Conservation (phyloP, 2,888 invertebrate species). For the Drosophila algonquin region DNA sequence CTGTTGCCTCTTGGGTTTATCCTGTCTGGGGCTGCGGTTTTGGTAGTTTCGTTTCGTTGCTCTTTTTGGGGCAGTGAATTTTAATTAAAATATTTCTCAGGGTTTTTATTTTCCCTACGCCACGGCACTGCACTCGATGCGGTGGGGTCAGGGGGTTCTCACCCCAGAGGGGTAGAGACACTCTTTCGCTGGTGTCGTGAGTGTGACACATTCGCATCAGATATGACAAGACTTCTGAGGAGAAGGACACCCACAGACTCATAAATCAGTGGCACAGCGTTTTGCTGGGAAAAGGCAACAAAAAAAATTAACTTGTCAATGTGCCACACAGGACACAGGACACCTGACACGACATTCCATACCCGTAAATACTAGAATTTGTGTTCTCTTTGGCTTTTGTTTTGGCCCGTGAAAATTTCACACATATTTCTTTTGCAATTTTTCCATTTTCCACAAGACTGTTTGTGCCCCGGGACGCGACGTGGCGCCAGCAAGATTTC, state of each 20-base stretch:
- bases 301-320: conserved; percentile 73
- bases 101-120: conserved; percentile 49
- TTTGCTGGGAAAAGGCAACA: conserved; percentile 42
- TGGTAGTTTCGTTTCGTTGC: conserved; percentile 47
- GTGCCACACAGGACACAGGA: conserved; percentile 23
- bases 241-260: conserved; percentile 63
- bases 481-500: conserved; percentile 64
- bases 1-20: conserved; percentile 48
- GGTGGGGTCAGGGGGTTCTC: conserved; percentile 10
- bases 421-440: conserved; percentile 43
- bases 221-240: conserved; percentile 57
- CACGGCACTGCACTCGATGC: background rate
- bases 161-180: conserved; percentile 1
- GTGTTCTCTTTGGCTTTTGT: conserved; percentile 30
- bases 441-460: conserved; percentile 20
- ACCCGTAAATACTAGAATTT: conserved; percentile 67
- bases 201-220: conserved; percentile 78
- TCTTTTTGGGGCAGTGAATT: conserved; percentile 67
- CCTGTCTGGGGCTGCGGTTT: conserved; percentile 65
- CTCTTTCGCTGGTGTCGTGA: conserved; percentile 57
- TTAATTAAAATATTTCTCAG: conserved; percentile 79
- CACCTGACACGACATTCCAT: conserved; percentile 47
- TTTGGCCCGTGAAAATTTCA: conserved; percentile 36
- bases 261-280: conserved; percentile 58
- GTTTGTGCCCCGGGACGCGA: conserved; percentile 49